phyloP scores from a whole-genome alignment of 2,113 vertebrate species.

The Cheirogaleus medius region DNA sequence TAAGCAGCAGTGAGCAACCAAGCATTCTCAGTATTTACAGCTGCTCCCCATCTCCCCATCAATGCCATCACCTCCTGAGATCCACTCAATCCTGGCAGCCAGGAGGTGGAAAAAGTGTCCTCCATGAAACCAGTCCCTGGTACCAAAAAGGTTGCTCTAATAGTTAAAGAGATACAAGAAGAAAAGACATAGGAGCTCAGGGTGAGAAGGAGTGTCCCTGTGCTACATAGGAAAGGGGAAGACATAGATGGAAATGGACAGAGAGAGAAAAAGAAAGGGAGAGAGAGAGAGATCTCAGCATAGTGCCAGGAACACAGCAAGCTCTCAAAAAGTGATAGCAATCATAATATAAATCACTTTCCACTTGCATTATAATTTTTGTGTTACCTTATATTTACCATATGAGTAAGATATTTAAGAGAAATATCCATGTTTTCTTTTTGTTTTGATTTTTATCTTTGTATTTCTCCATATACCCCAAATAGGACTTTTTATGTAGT shows the following conservation, averaged over 20 bases:
- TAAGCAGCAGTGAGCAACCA: no score
- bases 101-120: no score
- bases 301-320: neutral
- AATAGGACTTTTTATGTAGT: neutral
- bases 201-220: neutral
- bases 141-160: neutral
- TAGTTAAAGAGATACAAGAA: neutral
- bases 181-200: neutral
- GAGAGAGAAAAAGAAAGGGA: no score
- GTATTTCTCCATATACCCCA: neutral
- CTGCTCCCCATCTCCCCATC: no score
- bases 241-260: neutral
- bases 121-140: no score
- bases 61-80: no score
- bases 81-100: no score
- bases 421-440: neutral
- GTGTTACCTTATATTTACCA: neutral
- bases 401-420: neutral
- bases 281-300: neutral
- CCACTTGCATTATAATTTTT: neutral
- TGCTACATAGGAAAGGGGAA: neutral
- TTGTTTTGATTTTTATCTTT: neutral
- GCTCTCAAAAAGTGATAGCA: neutral
- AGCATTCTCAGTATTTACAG: no score
- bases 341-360: neutral